Conservation (phyloP, 2,888 invertebrate genomes). For the Meandrusa payeni region DNA sequence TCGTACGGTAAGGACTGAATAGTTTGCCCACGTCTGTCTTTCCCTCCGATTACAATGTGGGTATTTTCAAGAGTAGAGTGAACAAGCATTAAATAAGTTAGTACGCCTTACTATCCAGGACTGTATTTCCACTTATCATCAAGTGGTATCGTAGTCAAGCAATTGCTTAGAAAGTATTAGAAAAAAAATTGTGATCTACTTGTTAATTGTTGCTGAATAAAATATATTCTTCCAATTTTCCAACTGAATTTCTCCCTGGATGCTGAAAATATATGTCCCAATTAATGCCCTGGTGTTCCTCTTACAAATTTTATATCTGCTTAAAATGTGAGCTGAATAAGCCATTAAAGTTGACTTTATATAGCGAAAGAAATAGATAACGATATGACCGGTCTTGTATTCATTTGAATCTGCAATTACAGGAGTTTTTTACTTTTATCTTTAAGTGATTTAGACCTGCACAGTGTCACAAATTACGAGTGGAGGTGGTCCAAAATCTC, state of each 20-base stretch:
- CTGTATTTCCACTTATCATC: no score
- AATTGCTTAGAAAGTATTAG: no score
- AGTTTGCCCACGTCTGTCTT: no score
- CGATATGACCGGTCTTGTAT: conserved; percentile 9
- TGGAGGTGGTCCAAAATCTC: neutral
- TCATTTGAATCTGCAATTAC: conserved; percentile 16
- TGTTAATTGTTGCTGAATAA: no score
- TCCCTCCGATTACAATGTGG: no score
- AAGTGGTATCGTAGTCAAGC: no score
- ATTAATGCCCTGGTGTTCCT: conserved; percentile 10
- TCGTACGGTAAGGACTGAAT: no score
- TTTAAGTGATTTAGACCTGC: conserved; percentile 6
- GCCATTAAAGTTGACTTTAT: conserved; percentile 18
- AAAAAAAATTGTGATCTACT: no score
- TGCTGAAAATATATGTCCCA: conserved; percentile 8
- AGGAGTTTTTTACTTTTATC: conserved; percentile 19
- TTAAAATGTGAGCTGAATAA: conserved; percentile 13
- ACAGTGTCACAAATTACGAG: conserved; percentile 2
- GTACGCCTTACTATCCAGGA: no score
- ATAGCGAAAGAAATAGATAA: conserved; percentile 18
- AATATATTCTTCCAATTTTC: no score
- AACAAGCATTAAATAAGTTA: no score
- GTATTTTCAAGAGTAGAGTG: no score
- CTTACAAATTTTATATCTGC: conserved; percentile 9
- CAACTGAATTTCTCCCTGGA: conserved; percentile 3